Base-by-base conservation (phyloP, 2,888 invertebrate genomes). In the Galerucella pusilla region DNA sequence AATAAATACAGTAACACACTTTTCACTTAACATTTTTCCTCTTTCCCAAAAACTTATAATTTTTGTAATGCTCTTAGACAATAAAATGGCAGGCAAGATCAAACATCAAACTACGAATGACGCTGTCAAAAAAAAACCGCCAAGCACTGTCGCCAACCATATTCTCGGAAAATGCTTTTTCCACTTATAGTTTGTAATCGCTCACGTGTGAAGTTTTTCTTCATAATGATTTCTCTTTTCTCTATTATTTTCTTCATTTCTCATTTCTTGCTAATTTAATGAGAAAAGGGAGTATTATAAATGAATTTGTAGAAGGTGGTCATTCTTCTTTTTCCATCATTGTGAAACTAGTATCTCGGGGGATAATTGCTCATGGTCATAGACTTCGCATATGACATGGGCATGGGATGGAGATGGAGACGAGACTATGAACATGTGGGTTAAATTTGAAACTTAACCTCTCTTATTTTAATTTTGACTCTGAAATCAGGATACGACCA, bases 101-200 rank as follows among this genome's bases (percentile, higher is more conserved):
- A 57, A 57, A 57, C 57, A 57, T 57, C 57, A 57, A 57, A 57
- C 57, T 57, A 57, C 16, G 57, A 57, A 57, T 57, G 57, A 57
- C 57, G 57, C 57, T 57, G 57, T 57, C 57, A 57, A 54, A 20
- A 57, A 57, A 57, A 57, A 57, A 57, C 57, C 57, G 57, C 57
- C 57, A 57, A 20, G 11, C 57, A 57, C 11, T 16, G 57, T 16
- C 20, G 20, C 57, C 57, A 57, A 57, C 57, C 16, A 14, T 57
- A 2, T n/a, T 57, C 9, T 16, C 11, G 12, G 11, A 57, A n/a
- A 54, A 12, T 4, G 14, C 12, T 14, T 14, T 52, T n/a, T 6
- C 1, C 14, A 14, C 49, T 57, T 75, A 7, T 25, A 6, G 16
- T 57, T 9, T 2, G 16, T 57, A 2, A 52, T 57, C 16, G 20